phyloP scores from a whole-genome alignment of 2,888 invertebrate genomes.

The Acanthoscelides obtectus region DNA sequence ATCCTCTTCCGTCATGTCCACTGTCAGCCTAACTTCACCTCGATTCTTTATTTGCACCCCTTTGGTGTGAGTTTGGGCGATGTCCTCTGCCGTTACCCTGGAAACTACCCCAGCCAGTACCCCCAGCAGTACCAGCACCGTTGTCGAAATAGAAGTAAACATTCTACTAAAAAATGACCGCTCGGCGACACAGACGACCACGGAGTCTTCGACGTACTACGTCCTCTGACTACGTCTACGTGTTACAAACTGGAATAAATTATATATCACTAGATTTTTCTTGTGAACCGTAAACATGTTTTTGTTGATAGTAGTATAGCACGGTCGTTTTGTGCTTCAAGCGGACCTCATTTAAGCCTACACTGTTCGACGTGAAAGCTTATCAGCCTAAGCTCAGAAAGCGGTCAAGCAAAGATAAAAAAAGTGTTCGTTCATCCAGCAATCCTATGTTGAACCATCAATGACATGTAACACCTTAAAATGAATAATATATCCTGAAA shows the following conservation, averaged over 20 bases:
- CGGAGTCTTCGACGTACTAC: background rate
- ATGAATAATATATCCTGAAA: too few species aligned
- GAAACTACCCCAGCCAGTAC: background rate
- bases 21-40: conserved; percentile 17
- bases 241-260: background rate
- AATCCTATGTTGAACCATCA: background rate
- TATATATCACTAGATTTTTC: background rate
- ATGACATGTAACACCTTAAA: too few species aligned
- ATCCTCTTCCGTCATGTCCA: conserved; percentile 22
- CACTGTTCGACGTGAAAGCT: too few species aligned
- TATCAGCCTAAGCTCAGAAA: too few species aligned
- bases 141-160: too few species aligned
- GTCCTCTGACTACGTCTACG: too few species aligned
- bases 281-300: background rate
- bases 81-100: background rate
- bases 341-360: too few species aligned
- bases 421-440: background rate
- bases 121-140: background rate
- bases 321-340: background rate
- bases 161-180: too few species aligned
- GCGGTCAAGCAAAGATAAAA: background rate
- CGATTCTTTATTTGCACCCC: conserved; percentile 23
- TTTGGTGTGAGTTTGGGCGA: conserved; percentile 12
- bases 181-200: too few species aligned
- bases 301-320: background rate